These are phyloP conservation scores for Biston betularia DNA, from an alignment of 2,888 invertebrate genomes.

Conservation along the genomic window DNA sequence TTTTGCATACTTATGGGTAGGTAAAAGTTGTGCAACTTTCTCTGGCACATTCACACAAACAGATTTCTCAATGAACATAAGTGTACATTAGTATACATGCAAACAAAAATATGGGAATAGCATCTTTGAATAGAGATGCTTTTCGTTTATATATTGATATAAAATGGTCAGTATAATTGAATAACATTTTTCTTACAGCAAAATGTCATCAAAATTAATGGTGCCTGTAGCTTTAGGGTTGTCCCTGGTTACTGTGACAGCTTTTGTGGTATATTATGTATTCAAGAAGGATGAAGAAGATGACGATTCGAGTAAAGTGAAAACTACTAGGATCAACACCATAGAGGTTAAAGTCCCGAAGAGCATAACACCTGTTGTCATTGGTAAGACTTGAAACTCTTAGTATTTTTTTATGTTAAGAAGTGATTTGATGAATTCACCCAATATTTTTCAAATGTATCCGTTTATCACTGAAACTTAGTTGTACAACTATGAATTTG, in stretches of 20 bases:
- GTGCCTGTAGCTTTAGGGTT: conserved; percentile 88
- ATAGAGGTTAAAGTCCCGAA: conserved; percentile 88
- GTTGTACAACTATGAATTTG: too few species aligned
- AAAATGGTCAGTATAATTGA: neutral
- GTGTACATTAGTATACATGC: neutral
- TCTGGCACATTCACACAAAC: conserved; percentile 3
- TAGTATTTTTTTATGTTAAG: neutral
- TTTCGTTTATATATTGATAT: neutral
- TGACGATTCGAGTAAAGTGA: conserved; percentile 64
- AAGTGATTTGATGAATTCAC: too few species aligned
- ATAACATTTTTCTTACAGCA: conserved; percentile 51
- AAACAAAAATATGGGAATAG: neutral
- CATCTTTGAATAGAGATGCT: neutral
- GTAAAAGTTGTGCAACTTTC: conserved; percentile 19
- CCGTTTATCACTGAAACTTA: too few species aligned
- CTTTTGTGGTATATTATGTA: conserved; percentile 89
- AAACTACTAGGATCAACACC: conserved; percentile 70
- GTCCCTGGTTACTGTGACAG: conserved; percentile 89
- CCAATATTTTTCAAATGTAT: too few species aligned
- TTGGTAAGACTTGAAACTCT: conserved; percentile 79
- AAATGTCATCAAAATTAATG: conserved; percentile 70
- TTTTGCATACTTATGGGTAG: conserved; percentile 9
- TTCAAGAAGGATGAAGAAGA: conserved; percentile 88
- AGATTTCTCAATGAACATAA: conserved; percentile 8
- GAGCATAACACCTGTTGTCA: conserved; percentile 88